Evolutionary conservation across 2,888 invertebrate genomes (phyloP).

Genomic region (Peribatodes rhomboidaria): DNA sequence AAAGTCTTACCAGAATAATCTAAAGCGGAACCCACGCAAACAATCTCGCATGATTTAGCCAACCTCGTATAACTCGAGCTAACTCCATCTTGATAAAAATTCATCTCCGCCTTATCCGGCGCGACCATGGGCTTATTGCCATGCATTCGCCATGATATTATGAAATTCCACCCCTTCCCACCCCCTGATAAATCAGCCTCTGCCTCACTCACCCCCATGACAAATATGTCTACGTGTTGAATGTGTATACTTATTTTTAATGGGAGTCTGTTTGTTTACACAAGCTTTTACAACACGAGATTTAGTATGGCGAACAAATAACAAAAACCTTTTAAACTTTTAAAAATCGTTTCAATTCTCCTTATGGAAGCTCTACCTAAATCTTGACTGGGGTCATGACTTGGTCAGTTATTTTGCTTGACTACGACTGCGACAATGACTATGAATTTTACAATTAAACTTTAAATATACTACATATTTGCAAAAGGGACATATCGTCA

Average conservation of each 20-base stretch:
- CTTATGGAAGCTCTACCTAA: too few relatives aligned
- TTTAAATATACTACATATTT: too few relatives aligned
- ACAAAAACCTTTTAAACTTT: too few relatives aligned
- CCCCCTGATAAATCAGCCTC: constrained; percentile 36
- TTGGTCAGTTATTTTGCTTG: too few relatives aligned
- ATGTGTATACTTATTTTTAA: not conserved
- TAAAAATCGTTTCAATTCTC: too few relatives aligned
- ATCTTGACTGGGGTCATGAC: too few relatives aligned
- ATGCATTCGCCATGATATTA: constrained; percentile 41
- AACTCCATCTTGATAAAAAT: constrained; percentile 39
- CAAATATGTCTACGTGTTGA: constrained; percentile 17
- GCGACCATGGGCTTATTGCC: constrained; percentile 35
- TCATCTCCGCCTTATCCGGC: constrained; percentile 36
- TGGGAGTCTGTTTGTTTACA: constrained; percentile 8
- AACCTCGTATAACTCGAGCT: not conserved
- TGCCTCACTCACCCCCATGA: constrained; percentile 31
- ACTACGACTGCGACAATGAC: too few relatives aligned
- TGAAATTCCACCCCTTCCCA: constrained; percentile 43
- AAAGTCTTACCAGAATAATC: not conserved
- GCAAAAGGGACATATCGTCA: too few relatives aligned
- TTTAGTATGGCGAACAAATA: too few relatives aligned
- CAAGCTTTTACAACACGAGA: too few relatives aligned
- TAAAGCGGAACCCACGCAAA: not conserved
- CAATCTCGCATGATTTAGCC: constrained; percentile 6
- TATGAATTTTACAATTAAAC: too few relatives aligned